These are phyloP conservation scores for Trichacis sp. DNA, from an alignment of 2,888 invertebrate species.

Conservation along the genomic window DNA sequence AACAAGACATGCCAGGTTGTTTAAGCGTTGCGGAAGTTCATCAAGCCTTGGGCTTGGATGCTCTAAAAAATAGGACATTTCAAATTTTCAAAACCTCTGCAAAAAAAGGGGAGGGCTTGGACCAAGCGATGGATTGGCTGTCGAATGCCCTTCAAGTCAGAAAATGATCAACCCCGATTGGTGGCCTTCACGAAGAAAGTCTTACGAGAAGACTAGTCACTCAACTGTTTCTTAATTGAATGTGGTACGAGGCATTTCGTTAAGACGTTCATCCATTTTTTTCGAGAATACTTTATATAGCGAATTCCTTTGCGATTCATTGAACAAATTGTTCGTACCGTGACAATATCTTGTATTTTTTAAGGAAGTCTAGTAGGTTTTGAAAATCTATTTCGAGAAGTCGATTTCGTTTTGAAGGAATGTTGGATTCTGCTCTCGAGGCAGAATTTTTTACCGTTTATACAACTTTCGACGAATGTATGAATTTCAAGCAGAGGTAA, in stretches of 20 bases:
- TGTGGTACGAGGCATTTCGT: conserved; percentile 2
- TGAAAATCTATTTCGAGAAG: too few relatives aligned
- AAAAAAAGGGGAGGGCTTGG: conserved; percentile 96
- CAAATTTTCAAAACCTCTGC: conserved; percentile 99
- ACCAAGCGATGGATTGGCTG: conserved; percentile 99
- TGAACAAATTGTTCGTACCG: not conserved
- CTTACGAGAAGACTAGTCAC: conserved; percentile 58
- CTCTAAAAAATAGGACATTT: conserved; percentile 96
- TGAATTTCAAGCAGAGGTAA: not conserved
- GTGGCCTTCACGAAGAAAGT: conserved; percentile 46
- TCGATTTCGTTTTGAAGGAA: not conserved
- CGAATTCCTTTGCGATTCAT: not conserved
- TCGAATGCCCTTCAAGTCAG: conserved; percentile 89
- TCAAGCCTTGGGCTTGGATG: conserved; percentile 93
- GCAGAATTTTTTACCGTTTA: not conserved
- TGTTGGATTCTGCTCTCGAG: not conserved
- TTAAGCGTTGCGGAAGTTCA: conserved; percentile 97
- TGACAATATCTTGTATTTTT: conserved; percentile 3
- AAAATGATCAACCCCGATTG: conserved; percentile 73
- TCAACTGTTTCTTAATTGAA: conserved; percentile 53
- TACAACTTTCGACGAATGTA: not conserved
- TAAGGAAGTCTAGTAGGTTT: too few relatives aligned
- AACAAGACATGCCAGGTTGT: conserved; percentile 99
- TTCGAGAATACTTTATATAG: not conserved
- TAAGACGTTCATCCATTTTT: not conserved